Evolutionary conservation across 2,888 invertebrate genomes (phyloP), one percentile per base, ranked within the genome.

Genomic region (Aphodius sticticus): DNA sequence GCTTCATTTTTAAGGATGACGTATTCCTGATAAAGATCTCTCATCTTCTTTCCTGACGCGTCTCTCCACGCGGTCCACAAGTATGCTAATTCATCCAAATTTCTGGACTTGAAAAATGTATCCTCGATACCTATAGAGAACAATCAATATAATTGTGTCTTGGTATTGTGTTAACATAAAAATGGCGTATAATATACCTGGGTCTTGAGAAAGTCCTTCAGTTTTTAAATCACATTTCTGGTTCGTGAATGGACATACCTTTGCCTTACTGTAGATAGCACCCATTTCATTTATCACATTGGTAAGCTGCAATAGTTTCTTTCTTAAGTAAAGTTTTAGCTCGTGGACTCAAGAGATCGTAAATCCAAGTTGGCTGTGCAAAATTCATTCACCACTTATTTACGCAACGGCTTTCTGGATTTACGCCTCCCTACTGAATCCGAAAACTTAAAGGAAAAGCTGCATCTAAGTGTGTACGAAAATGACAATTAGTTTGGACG

Each of bases 1-100:
- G 93, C 93, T 82, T 90, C 90, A 84, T 95, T 94, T 86, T 92
- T 92, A 81, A 93, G 90, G 9, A 88, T 86, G 0, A 94, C 92
- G 83, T 93, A 94, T 83, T 91, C 90, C 84, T 91, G 90, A 86
- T 92, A 95, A 79, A 91, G 88, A 0, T 91, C 88, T 69, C 92
- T 89, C 85, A 94, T 92, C 87, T 91, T 91, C 82, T 88, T 92
- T 5, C 95, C 95, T 7, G 93, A 92, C 0, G 89, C 91, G 84
- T 93, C 92, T 82, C 94, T 89, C 91, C 94, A 95, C 0, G 90
- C 90, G 84, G 90, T 91, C 95, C 95, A 95, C 78, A 92, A 91
- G 83, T 93, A 91, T 3, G 89, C 85, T 76, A 95, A 87, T 86
- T 93, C 92, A 77, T 93, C 90, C 81, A 92, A 92, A 85, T 94